Evolutionary conservation across 2,113 vertebrate species (phyloP).

Genomic region (Lichenostomus cassidix): DNA sequence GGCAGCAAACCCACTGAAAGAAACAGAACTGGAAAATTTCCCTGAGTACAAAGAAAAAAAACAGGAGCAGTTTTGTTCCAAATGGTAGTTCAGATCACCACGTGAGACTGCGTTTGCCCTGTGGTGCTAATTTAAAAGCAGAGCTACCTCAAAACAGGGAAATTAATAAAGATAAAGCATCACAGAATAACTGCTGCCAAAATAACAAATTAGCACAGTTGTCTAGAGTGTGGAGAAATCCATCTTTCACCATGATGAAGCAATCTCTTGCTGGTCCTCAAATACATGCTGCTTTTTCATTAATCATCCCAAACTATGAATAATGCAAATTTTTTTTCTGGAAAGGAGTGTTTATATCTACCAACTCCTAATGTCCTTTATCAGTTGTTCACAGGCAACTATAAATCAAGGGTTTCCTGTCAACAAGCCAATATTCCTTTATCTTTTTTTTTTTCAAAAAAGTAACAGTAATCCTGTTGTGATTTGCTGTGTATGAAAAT

Average conservation of each 20-base stretch:
- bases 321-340: background rate
- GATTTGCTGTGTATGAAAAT: background rate
- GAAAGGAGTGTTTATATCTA: background rate
- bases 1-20: background rate
- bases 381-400: background rate
- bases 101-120: background rate
- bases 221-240: background rate
- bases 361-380: background rate
- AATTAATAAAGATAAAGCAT: conserved; percentile 8
- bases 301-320: background rate
- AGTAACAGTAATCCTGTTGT: background rate
- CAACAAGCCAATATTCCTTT: background rate
- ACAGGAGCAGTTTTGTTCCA: background rate
- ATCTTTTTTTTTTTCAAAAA: background rate
- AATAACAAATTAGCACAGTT: background rate
- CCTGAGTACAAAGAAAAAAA: background rate
- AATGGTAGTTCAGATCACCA: background rate
- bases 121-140: conserved; percentile 34
- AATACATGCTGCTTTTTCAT: background rate
- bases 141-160: background rate
- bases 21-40: background rate
- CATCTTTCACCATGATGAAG: background rate
- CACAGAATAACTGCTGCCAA: background rate
- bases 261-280: background rate
- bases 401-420: background rate